Percentiles rank a stretch among this genome's conserved stretches.
These are phyloP conservation scores for Mugil cephalus DNA, from an alignment of 2,113 vertebrate genomes.

Conservation along the genomic window DNA sequence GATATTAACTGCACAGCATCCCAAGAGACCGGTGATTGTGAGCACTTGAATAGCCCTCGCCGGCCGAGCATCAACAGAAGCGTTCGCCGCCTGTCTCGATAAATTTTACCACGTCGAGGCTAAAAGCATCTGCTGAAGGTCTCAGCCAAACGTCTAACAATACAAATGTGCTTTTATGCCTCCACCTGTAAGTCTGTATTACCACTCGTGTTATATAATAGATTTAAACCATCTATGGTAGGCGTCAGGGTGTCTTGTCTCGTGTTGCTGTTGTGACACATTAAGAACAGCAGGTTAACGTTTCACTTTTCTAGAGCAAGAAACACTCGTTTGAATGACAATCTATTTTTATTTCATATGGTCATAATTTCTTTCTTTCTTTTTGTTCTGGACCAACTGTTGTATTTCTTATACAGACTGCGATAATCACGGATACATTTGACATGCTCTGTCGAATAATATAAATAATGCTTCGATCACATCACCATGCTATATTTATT, in stretches of 20 bases:
- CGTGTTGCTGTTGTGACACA: no score
- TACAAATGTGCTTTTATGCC: neutral
- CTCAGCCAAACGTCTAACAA: neutral
- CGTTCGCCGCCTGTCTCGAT: neutral
- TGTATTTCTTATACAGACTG: no score
- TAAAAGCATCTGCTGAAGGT: neutral
- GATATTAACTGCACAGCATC: slow-evolving; percentile 1
- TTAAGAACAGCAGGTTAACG: no score
- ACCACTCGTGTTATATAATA: neutral
- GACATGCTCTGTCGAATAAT: no score
- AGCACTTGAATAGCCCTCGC: slow-evolving; percentile 3
- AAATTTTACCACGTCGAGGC: no score
- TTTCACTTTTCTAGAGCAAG: no score
- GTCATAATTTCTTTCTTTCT: no score
- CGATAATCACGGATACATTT: no score
- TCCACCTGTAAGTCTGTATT: neutral
- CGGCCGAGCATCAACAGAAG: neutral
- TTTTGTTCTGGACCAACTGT: no score
- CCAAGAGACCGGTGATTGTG: neutral
- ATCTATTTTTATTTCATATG: neutral
- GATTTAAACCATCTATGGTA: no score
- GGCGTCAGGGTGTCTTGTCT: no score
- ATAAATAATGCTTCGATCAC: neutral
- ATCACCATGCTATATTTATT: neutral
- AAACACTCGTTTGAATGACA: no score